A percentile compares a stretch with the other conserved stretches of the same genome.
These are phyloP conservation scores for Craniophora ligustri DNA, from an alignment of 2,888 invertebrate species.

Conservation along the genomic window DNA sequence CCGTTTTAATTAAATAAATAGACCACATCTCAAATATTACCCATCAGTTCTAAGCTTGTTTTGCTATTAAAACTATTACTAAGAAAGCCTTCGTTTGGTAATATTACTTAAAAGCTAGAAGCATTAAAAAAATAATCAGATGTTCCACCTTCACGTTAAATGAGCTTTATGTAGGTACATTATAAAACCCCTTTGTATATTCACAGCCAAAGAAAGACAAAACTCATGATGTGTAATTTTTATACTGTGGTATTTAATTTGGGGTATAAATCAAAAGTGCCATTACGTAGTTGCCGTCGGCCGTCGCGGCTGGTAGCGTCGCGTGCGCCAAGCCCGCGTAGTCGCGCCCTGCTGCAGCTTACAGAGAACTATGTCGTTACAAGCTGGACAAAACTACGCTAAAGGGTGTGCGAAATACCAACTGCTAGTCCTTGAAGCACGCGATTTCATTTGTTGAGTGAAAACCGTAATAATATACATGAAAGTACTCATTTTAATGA, in stretches of 20 bases:
- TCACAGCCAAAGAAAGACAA: slow-evolving; percentile 21
- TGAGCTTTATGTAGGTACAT: not conserved
- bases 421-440: slow-evolving; percentile 48
- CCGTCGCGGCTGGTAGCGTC: slow-evolving; percentile 42
- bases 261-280: slow-evolving; percentile 61
- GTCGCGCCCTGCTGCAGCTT: slow-evolving; percentile 66
- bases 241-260: slow-evolving; percentile 39
- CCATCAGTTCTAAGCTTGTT: no score
- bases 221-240: slow-evolving; percentile 25
- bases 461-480: slow-evolving; percentile 12
- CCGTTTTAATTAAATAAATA: no score
- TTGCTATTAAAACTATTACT: no score
- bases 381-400: slow-evolving; percentile 52
- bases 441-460: slow-evolving; percentile 53
- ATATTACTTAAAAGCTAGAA: no score
- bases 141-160: not conserved
- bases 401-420: slow-evolving; percentile 64
- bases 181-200: not conserved
- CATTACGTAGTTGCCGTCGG: slow-evolving; percentile 45
- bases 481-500: not conserved
- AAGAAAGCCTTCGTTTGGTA: no score
- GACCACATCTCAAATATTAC: no score
- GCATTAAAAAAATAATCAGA: no score
- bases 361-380: slow-evolving; percentile 54
- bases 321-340: slow-evolving; percentile 73